Evolutionary conservation across 64 coral and sea anemone genomes (phyloP).

Genomic region (Pocillopora verrucosa): DNA sequence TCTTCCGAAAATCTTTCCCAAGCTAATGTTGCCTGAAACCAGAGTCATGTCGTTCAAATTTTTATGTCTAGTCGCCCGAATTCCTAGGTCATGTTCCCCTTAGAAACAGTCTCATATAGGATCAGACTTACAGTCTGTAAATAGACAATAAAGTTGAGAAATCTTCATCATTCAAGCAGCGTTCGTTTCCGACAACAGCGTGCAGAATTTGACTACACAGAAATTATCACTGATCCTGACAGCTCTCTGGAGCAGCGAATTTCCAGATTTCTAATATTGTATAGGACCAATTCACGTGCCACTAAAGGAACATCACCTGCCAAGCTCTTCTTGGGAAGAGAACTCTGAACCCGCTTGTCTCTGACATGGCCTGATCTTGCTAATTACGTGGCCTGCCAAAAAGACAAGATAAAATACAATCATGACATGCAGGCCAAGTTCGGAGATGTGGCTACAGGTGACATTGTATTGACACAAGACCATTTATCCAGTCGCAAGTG

Average conservation of each 20-base stretch:
- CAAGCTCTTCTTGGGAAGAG: constrained; percentile 48
- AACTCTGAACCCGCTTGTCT: constrained; percentile 53
- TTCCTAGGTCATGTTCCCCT: too few relatives aligned
- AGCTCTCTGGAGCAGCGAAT: neutral
- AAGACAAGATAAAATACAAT: constrained; percentile 46
- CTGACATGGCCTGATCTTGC: constrained; percentile 13
- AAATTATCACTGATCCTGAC: neutral
- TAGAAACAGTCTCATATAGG: too few relatives aligned
- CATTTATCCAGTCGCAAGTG: neutral
- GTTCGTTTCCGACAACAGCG: too few relatives aligned
- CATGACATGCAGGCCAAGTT: constrained; percentile 56
- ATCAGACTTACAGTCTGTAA: too few relatives aligned
- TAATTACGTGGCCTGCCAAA: neutral
- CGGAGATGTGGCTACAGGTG: constrained; percentile 33
- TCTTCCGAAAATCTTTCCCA: too few relatives aligned
- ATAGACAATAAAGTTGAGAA: too few relatives aligned
- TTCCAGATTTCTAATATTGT: constrained; percentile 34
- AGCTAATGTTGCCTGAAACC: too few relatives aligned
- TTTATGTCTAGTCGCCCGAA: too few relatives aligned
- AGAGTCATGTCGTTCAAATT: too few relatives aligned
- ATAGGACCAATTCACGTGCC: constrained; percentile 43
- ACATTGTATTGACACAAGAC: constrained; percentile 15
- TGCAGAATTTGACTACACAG: too few relatives aligned
- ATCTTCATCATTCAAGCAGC: too few relatives aligned
- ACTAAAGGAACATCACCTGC: constrained; percentile 35